Evolutionary conservation across 2,888 invertebrate species (phyloP).

Genomic region (Nomada ferruginata): DNA sequence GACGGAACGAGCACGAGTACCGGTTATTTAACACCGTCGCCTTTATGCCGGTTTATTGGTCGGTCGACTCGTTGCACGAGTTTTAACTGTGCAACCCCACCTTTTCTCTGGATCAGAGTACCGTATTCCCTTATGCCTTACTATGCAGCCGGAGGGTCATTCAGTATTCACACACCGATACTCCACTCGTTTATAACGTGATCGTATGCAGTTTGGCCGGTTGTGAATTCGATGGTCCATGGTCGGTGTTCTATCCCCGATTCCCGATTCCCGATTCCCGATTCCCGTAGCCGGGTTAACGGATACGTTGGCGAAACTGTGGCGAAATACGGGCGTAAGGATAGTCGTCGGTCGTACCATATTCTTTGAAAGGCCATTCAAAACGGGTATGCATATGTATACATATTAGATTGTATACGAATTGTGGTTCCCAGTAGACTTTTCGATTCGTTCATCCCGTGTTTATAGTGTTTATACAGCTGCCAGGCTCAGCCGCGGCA

Average conservation of each 20-base stretch:
- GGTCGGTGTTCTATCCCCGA: slow-evolving; percentile 27
- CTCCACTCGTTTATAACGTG: slow-evolving; percentile 72
- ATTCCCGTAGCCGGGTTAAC: slow-evolving; percentile 54
- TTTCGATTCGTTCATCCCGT: background rate
- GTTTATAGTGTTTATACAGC: background rate
- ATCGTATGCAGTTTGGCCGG: slow-evolving; percentile 73
- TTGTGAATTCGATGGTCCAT: slow-evolving; percentile 72
- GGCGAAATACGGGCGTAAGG: background rate
- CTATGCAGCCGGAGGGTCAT: slow-evolving; percentile 72
- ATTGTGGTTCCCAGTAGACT: no score
- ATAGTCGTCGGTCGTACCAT: slow-evolving; percentile 27
- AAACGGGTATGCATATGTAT: background rate
- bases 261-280: slow-evolving; percentile 35
- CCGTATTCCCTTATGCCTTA: slow-evolving; percentile 67
- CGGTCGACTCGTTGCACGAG: slow-evolving; percentile 61
- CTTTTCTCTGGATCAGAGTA: slow-evolving; percentile 68
- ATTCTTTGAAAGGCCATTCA: background rate
- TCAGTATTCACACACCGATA: slow-evolving; percentile 78
- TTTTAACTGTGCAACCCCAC: slow-evolving; percentile 65
- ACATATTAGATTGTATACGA: no score
- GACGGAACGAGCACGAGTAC: slow-evolving; percentile 41
- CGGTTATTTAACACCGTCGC: slow-evolving; percentile 67
- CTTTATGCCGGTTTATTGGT: slow-evolving; percentile 55
- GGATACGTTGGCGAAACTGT: slow-evolving; percentile 17
- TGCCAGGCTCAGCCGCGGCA: background rate